Evolutionary conservation across 2,888 invertebrate species (phyloP).

Genomic region (Amblyjoppa proteus): DNA sequence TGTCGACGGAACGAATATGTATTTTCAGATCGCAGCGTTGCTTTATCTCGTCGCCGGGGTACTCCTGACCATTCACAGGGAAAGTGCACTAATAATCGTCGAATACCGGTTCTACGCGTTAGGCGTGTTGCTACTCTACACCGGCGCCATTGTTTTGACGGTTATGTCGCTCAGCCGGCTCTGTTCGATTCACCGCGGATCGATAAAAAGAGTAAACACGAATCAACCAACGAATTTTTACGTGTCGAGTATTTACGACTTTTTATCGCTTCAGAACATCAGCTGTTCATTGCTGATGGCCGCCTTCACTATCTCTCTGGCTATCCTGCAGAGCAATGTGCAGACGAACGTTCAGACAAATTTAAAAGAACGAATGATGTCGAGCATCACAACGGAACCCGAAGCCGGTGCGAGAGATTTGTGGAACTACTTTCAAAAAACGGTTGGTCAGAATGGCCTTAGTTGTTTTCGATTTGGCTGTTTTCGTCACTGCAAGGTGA

Average conservation of each 20-base stretch:
- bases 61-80: conserved; percentile 59
- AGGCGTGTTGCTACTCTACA: conserved; percentile 53
- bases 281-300: conserved; percentile 59
- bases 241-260: not conserved
- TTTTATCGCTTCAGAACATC: conserved; percentile 24
- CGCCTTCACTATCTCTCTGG: conserved; percentile 60
- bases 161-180: conserved; percentile 58
- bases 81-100: conserved; percentile 58
- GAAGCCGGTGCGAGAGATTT: conserved; percentile 9
- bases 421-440: conserved; percentile 69
- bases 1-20: not conserved
- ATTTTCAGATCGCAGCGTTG: conserved; percentile 63
- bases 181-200: conserved; percentile 42
- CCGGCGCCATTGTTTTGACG: conserved; percentile 56
- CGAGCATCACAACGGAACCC: conserved; percentile 50
- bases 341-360: conserved; percentile 59
- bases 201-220: conserved; percentile 37
- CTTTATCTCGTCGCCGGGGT: conserved; percentile 64
- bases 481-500: too few species aligned
- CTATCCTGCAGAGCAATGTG: conserved; percentile 63
- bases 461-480: not conserved
- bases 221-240: conserved; percentile 10
- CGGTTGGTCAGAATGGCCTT: conserved; percentile 48
- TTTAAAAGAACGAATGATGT: conserved; percentile 60
- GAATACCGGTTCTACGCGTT: conserved; percentile 58